Evolutionary conservation across 2,797 vertebrate genomes (phyloP).

Genomic region (Naso thynnoides): DNA sequence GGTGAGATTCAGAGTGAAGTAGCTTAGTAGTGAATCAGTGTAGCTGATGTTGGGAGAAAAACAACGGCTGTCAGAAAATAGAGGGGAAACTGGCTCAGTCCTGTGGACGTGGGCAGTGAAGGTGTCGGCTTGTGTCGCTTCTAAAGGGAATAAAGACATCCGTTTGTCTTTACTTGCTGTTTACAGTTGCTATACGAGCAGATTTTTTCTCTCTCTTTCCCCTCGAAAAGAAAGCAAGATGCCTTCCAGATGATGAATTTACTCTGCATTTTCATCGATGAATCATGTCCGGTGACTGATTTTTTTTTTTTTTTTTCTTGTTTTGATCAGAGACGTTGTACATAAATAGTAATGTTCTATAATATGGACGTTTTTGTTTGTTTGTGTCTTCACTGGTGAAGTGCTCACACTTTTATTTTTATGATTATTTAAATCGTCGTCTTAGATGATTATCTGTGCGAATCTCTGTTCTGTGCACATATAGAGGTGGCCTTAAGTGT

Average conservation of each 20-base stretch:
- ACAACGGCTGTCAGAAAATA: not conserved
- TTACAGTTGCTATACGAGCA: slow-evolving; percentile 69
- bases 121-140: slow-evolving; percentile 57
- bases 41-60: not conserved
- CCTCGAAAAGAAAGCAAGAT: slow-evolving; percentile 59
- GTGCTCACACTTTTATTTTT: slow-evolving; percentile 54
- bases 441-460: slow-evolving; percentile 29
- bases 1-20: not conserved
- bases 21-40: slow-evolving; percentile 1
- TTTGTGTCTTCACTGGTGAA: slow-evolving; percentile 48
- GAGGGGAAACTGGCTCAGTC: not conserved
- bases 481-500: slow-evolving; percentile 68
- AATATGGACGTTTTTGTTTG: slow-evolving; percentile 47
- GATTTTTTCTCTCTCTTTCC: slow-evolving; percentile 53
- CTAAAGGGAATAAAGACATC: slow-evolving; percentile 79
- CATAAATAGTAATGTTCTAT: slow-evolving; percentile 63
- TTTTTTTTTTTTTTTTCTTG: slow-evolving; percentile 34
- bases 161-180: slow-evolving; percentile 64
- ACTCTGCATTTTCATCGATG: slow-evolving; percentile 54
- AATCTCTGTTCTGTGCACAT: slow-evolving; percentile 44
- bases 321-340: slow-evolving; percentile 68
- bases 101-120: not conserved
- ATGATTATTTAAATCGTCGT: slow-evolving; percentile 66
- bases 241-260: slow-evolving; percentile 70
- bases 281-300: slow-evolving; percentile 46